Evolutionary conservation across 1,140 invertebrate genomes (phyloP).

Genomic region (Cotesia vestalis): DNA sequence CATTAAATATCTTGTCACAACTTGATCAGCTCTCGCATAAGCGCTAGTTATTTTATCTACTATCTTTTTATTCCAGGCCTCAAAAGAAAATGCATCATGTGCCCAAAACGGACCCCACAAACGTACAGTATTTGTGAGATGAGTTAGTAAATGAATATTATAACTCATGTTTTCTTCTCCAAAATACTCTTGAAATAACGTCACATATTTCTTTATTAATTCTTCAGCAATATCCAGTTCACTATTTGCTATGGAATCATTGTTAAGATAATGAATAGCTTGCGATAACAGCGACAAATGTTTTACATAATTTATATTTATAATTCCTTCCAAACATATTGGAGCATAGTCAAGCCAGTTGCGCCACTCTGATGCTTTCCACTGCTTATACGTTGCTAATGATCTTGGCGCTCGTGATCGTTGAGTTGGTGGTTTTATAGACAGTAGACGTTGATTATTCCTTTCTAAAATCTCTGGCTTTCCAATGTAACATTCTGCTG

Average conservation of each 20-base stretch:
- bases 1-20: constrained; percentile 31
- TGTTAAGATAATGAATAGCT: constrained; percentile 35
- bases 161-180: constrained; percentile 27
- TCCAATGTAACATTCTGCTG: constrained; percentile 1
- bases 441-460: constrained; percentile 6
- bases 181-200: constrained; percentile 25
- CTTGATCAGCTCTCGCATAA: constrained; percentile 30
- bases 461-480: neutral
- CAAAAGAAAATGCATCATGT: constrained; percentile 33
- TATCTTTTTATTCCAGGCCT: constrained; percentile 36
- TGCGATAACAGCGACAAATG: constrained; percentile 25
- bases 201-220: constrained; percentile 30
- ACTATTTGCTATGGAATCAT: constrained; percentile 25
- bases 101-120: constrained; percentile 34
- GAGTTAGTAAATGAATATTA: constrained; percentile 39
- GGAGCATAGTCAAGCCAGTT: constrained; percentile 36
- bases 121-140: constrained; percentile 30
- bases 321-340: constrained; percentile 25
- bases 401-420: constrained; percentile 4
- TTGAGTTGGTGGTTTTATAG: constrained; percentile 24
- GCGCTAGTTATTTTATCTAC: constrained; percentile 29
- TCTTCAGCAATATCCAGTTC: constrained; percentile 27
- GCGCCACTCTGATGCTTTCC: constrained; percentile 32
- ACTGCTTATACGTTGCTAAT: constrained; percentile 17
- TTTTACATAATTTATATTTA: constrained; percentile 33